These are phyloP conservation scores for Asteroscopus sphinx DNA, from an alignment of 2,888 invertebrate species.

Conservation along the genomic window DNA sequence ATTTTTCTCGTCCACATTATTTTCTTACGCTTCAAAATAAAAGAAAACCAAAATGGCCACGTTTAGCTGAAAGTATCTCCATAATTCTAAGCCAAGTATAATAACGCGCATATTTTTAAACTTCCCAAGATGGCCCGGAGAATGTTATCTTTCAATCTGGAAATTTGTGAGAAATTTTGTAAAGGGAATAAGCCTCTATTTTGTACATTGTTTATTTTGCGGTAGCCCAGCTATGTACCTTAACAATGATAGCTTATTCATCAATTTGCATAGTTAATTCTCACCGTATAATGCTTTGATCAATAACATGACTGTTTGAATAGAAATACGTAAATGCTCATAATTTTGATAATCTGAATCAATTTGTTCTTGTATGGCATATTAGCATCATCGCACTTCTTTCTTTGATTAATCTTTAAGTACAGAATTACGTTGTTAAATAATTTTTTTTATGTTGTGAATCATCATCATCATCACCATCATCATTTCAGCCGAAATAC, in stretches of 20 bases:
- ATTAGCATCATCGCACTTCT: constrained; percentile 2
- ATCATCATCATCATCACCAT: too few species aligned
- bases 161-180: constrained; percentile 56
- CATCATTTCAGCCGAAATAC: too few species aligned
- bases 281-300: constrained; percentile 62
- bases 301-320: constrained; percentile 57
- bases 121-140: constrained; percentile 34
- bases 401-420: too few species aligned
- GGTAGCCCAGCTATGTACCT: constrained; percentile 48
- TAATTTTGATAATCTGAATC: constrained; percentile 46
- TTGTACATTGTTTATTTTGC: constrained; percentile 67
- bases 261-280: constrained; percentile 74
- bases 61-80: constrained; percentile 36
- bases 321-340: constrained; percentile 32
- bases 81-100: constrained; percentile 33
- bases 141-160: constrained; percentile 61
- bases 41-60: constrained; percentile 25
- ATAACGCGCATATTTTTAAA: constrained; percentile 48
- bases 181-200: constrained; percentile 61
- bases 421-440: too few species aligned
- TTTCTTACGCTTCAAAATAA: constrained; percentile 1
- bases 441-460: too few species aligned
- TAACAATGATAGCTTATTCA: constrained; percentile 71
- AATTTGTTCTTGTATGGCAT: constrained; percentile 20
- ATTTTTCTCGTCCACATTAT: too few species aligned